A percentile compares a stretch with the other conserved stretches of the same genome.
Evolutionary conservation across 37 sponge, comb jelly and placozoan genomes (phyloP).

Genomic region (Spongilla lacustris): DNA sequence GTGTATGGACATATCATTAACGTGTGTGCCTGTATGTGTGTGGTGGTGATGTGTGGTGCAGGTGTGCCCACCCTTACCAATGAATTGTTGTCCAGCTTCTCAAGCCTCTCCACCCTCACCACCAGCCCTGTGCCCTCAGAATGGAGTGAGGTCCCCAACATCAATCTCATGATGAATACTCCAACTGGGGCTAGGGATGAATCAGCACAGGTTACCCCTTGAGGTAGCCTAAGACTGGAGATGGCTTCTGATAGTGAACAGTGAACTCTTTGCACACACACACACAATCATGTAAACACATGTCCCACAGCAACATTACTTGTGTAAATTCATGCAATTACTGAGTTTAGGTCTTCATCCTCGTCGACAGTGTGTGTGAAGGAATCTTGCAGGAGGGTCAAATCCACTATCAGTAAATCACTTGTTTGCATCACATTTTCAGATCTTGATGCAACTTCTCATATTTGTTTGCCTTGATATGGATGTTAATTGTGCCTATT

Average conservation of each 20-base stretch:
- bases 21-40: background rate
- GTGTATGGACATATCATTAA: background rate
- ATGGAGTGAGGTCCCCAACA: constrained; percentile 61
- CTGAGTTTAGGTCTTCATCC: constrained; percentile 3
- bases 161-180: background rate
- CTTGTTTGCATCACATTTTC: no score
- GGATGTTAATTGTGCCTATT: no score
- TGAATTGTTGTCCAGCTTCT: constrained; percentile 48
- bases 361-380: constrained; percentile 18
- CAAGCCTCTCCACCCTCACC: constrained; percentile 61
- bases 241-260: constrained; percentile 21
- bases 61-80: constrained; percentile 32
- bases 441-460: no score
- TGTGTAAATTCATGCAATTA: background rate
- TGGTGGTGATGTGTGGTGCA: background rate
- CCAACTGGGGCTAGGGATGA: background rate
- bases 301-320: background rate
- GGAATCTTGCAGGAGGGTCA: background rate
- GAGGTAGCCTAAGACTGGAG: constrained; percentile 59
- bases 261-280: background rate
- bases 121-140: constrained; percentile 47
- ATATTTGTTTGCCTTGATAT: no score
- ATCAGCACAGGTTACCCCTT: background rate
- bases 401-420: no score
- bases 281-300: no score